Percentiles rank a stretch among this genome's conserved stretches.
phyloP scores from a whole-genome alignment of 1,140 invertebrate genomes.

The Luehdorfia chinensis region DNA sequence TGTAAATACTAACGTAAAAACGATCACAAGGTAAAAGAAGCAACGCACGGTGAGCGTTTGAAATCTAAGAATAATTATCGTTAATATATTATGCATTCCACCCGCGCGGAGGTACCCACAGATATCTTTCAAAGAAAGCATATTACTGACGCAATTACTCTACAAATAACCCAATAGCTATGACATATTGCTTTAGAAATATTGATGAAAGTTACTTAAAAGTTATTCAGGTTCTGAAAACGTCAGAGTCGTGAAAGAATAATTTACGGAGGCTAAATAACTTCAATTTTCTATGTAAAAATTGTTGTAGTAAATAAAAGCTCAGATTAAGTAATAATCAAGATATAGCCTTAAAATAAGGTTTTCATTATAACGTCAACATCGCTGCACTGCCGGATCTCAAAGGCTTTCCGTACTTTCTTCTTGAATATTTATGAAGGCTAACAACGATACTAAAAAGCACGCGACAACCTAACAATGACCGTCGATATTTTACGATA shows the following conservation, averaged over 20 bases:
- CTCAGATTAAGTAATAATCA: slow-evolving; percentile 33
- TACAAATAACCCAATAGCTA: slow-evolving; percentile 19
- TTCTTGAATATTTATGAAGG: slow-evolving; percentile 57
- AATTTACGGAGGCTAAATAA: background rate
- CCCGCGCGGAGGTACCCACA: slow-evolving; percentile 28
- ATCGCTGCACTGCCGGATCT: slow-evolving; percentile 33
- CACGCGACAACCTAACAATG: slow-evolving; percentile 44
- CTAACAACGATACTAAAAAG: slow-evolving; percentile 54
- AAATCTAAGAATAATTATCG: slow-evolving; percentile 65
- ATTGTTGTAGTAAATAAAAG: too few species aligned
- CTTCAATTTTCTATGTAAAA: too few species aligned
- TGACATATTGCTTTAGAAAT: slow-evolving; percentile 24
- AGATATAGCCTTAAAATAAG: slow-evolving; percentile 37
- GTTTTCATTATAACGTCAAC: slow-evolving; percentile 60
- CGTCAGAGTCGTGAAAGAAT: too few species aligned
- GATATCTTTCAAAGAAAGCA: slow-evolving; percentile 38
- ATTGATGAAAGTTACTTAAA: too few species aligned
- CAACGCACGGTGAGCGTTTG: slow-evolving; percentile 26
- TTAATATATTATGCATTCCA: slow-evolving; percentile 66
- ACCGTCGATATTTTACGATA: slow-evolving; percentile 35
- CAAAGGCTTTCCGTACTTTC: slow-evolving; percentile 45
- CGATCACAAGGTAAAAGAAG: slow-evolving; percentile 32
- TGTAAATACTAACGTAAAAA: slow-evolving; percentile 37
- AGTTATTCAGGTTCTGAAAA: too few species aligned
- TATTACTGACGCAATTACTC: slow-evolving; percentile 36